Evolutionary conservation across 2,888 invertebrate genomes (phyloP).

Genomic region (Rhimphoctona megacephalus): DNA sequence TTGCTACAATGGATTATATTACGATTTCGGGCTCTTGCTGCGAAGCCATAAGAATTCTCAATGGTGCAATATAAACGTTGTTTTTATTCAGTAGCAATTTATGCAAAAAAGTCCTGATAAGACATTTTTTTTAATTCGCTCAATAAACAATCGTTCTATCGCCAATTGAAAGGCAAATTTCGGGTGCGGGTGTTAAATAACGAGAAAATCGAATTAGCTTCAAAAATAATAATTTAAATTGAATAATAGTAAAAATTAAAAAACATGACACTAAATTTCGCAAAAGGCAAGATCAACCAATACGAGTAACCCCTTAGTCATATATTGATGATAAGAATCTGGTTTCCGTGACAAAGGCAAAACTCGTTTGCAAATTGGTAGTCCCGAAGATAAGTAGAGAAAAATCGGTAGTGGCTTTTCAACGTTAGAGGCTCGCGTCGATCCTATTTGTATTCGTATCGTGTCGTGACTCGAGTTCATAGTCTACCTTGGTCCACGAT

Average conservation of each 20-base stretch:
- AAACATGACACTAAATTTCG: background rate
- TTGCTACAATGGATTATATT: conserved; percentile 16
- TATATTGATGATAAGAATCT: background rate
- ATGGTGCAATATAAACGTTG: conserved; percentile 3
- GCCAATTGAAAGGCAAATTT: background rate
- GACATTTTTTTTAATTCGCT: background rate
- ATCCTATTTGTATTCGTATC: conserved; percentile 60
- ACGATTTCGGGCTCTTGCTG: background rate
- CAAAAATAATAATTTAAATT: background rate
- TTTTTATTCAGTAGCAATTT: background rate
- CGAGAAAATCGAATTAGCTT: background rate
- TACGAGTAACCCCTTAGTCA: background rate
- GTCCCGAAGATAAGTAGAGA: conserved; percentile 13
- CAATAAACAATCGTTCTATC: background rate
- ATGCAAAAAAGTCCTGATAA: background rate
- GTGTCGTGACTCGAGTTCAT: conserved; percentile 48
- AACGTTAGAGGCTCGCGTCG: conserved; percentile 6
- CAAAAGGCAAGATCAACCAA: background rate
- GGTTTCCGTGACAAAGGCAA: conserved; percentile 18
- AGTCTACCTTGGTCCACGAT: conserved; percentile 2
- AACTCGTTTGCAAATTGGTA: conserved; percentile 38
- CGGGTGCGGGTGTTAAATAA: background rate
- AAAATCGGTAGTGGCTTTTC: conserved; percentile 25
- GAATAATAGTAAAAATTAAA: background rate
- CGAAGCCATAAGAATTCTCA: background rate